A percentile compares a stretch with the other conserved stretches of the same genome.
These are phyloP conservation scores for Petroica traversi DNA, from an alignment of 2,113 vertebrate genomes.

Conservation along the genomic window DNA sequence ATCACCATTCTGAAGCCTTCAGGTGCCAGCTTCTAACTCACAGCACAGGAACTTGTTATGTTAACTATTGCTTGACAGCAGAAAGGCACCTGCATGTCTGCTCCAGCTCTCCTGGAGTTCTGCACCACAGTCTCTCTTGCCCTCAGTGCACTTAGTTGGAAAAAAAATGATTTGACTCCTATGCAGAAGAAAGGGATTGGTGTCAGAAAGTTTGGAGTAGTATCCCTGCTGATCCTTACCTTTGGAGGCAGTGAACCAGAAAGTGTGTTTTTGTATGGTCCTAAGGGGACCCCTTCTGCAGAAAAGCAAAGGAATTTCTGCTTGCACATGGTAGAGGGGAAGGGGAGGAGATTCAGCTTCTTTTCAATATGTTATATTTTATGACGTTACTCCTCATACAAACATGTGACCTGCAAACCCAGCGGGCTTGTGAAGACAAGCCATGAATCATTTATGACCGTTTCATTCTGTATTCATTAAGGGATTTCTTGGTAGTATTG, in stretches of 20 bases:
- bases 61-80: not conserved
- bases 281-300: not conserved
- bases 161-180: conserved; percentile 32
- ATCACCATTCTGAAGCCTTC: not conserved
- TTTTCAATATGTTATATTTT: conserved; percentile 18
- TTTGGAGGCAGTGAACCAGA: conserved; percentile 13
- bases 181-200: not conserved
- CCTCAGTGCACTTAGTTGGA: not conserved
- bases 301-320: conserved; percentile 14
- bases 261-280: not conserved
- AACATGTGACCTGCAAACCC: not conserved
- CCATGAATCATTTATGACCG: conserved; percentile 60
- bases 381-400: not conserved
- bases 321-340: not conserved
- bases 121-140: not conserved
- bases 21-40: conserved; percentile 11
- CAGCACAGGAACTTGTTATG: not conserved
- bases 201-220: conserved; percentile 10
- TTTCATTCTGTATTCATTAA: conserved; percentile 50
- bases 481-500: conserved; percentile 41
- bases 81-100: not conserved
- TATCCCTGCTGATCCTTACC: not conserved
- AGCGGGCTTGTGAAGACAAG: not conserved
- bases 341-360: not conserved
- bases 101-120: not conserved